These are phyloP conservation scores for Eulemur macaco DNA, from an alignment of 2,113 vertebrate species.

Conservation along the genomic window DNA sequence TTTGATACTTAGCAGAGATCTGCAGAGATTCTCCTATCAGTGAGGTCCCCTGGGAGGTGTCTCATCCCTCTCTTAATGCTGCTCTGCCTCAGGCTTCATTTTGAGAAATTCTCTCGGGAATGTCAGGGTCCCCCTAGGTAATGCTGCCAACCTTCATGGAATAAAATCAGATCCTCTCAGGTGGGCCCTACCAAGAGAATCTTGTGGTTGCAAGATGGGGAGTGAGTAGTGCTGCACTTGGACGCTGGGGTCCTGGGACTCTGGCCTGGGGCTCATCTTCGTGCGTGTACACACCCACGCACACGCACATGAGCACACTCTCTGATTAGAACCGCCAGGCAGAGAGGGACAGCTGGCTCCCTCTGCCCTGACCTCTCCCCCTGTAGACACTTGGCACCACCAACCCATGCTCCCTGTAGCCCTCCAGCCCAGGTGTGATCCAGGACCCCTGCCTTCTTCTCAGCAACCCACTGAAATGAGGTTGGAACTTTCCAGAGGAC, in stretches of 20 bases:
- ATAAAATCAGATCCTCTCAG: not conserved
- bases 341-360: not conserved
- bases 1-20: not conserved
- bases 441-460: not conserved
- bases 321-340: not conserved
- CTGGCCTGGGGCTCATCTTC: not conserved
- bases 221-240: not conserved
- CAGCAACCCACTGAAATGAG: slow-evolving; percentile 20
- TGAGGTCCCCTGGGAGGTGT: not conserved
- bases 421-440: not conserved
- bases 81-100: not conserved
- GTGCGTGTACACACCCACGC: not conserved
- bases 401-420: not conserved
- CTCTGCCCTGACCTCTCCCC: not conserved
- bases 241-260: not conserved
- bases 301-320: not conserved
- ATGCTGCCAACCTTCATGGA: not conserved
- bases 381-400: not conserved
- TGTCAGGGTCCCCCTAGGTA: not conserved
- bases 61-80: not conserved
- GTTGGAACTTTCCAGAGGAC: slow-evolving; percentile 44
- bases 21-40: not conserved
- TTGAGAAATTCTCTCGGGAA: slow-evolving; percentile 6
- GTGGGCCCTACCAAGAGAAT: not conserved
- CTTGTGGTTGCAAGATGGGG: not conserved